A percentile compares a stretch with the other conserved stretches of the same genome.
These are phyloP conservation scores for Drosophila lowei DNA, from an alignment of 1,140 invertebrate genomes.

Conservation along the genomic window DNA sequence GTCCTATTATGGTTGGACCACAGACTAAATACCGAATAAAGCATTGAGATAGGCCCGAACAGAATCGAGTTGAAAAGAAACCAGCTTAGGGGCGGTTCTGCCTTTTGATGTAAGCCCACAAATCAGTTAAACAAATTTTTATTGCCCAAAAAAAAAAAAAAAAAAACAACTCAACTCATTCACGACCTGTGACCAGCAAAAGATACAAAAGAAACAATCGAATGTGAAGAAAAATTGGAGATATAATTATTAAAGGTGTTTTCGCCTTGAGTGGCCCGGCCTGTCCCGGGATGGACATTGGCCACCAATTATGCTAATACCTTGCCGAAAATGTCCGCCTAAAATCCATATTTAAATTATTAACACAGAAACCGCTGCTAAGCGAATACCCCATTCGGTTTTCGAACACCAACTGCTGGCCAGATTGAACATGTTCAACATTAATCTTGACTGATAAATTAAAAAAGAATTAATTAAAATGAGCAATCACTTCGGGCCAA, in stretches of 20 bases:
- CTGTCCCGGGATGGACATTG: conserved; percentile 56
- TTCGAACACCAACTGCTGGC: conserved; percentile 50
- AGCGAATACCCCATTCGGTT: conserved; percentile 51
- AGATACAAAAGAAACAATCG: conserved; percentile 29
- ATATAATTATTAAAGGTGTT: conserved; percentile 76
- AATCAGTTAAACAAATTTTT: conserved; percentile 76
- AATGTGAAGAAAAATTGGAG: conserved; percentile 71
- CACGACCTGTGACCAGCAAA: conserved; percentile 53
- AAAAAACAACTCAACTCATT: conserved; percentile 53
- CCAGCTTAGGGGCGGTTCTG: conserved; percentile 67
- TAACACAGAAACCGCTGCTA: conserved; percentile 43
- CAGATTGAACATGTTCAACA: conserved; percentile 72
- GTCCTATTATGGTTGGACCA: conserved; percentile 36
- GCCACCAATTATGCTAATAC: conserved; percentile 75
- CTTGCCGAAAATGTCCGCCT: conserved; percentile 66
- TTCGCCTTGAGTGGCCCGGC: conserved; percentile 66
- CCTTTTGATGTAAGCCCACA: conserved; percentile 74
- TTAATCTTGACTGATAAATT: conserved; percentile 80
- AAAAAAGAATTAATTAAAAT: conserved; percentile 78
- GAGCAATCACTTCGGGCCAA: conserved; percentile 47
- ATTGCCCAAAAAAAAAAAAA: conserved; percentile 60
- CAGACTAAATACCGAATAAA: conserved; percentile 70
- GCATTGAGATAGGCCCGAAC: conserved; percentile 46
- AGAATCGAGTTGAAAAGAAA: conserved; percentile 36
- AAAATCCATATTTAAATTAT: conserved; percentile 76